Base-by-base conservation (phyloP, 2,797 vertebrate genomes). In the Fistularia tabacaria region DNA sequence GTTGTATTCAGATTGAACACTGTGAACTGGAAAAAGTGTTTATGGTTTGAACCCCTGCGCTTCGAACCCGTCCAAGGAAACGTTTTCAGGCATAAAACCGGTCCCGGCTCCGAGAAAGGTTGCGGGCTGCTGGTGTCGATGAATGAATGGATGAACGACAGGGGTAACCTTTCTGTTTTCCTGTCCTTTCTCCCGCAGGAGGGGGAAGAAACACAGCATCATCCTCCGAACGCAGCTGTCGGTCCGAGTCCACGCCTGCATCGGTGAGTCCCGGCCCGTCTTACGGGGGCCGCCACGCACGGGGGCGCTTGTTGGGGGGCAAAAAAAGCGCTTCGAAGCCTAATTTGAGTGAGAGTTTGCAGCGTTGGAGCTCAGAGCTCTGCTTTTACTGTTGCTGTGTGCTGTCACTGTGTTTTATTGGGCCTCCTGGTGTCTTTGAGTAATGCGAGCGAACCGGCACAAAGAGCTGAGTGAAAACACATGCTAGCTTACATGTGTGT, bases 171-270 rank as follows among this genome's bases (percentile, higher is more conserved):
- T 15, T 48, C 4, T 38, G 10, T 25, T 14, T 10, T 65, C 74
- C 9, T 70, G 49, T 66, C 47, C 47, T 40, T 72, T 45, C 70
- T 46, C 75, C 72, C 38, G 53, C 69, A 97, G 95, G 81, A 90
- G 93, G 56, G 93, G 93, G 54, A 96, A 92, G 90, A 97, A 97
- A 69, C 93, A 96, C 87, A 92, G 94, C 70, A 89, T 99, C 70
- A 92, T 99, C 84, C 85, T 99, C 11, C 92, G 97, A 73, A 98
- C 95, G 1, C 95, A 98, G 81, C 90, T 99, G n/a, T 98, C 97
- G 0, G 94, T 99, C 79, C 90, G 96, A 90, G 97, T 98, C 66
- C 96, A 99, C 7, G 93, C 95, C 82, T 98, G 97, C 82, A 98
- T 99, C 1, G 97, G 97, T 99, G 88, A 94, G 96, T 92, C 41